phyloP scores from a whole-genome alignment of 2,113 vertebrate species.

The Notechis scutatus region DNA sequence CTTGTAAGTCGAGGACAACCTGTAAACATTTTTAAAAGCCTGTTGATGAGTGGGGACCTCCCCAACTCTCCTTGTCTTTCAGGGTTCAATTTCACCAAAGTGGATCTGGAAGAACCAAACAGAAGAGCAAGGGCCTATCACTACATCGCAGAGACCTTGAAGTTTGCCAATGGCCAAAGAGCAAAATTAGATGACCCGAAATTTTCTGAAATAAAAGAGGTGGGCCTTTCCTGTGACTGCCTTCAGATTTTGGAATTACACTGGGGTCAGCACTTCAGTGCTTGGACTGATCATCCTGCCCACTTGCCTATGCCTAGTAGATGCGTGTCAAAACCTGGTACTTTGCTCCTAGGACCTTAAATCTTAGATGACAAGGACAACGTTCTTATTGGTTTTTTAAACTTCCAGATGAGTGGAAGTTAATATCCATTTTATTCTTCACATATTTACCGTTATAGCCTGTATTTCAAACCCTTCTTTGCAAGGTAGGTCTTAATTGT shows the following conservation, averaged over 20 bases:
- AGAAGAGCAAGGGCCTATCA: slow-evolving; percentile 74
- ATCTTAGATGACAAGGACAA: background rate
- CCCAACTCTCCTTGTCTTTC: background rate
- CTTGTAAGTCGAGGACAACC: background rate
- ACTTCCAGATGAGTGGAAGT: background rate
- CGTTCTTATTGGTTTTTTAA: background rate
- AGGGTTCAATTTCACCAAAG: slow-evolving; percentile 74
- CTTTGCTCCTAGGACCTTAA: background rate
- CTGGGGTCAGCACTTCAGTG: background rate
- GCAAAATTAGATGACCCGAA: slow-evolving; percentile 62
- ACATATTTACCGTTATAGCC: background rate
- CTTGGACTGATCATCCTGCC: background rate
- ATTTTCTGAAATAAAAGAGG: slow-evolving; percentile 39
- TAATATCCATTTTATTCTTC: background rate
- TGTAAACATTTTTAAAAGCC: background rate
- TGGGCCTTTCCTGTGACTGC: background rate
- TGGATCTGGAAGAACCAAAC: slow-evolving; percentile 41
- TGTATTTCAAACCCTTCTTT: background rate
- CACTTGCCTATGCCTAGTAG: background rate
- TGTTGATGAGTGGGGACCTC: background rate
- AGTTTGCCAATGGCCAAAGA: slow-evolving; percentile 82
- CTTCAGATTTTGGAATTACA: background rate
- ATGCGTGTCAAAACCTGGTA: background rate
- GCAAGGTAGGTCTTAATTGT: background rate
- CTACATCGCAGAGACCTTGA: slow-evolving; percentile 79